Base-by-base conservation (phyloP, 2,113 vertebrate genomes). In the Brienomyrus brachyistius region DNA sequence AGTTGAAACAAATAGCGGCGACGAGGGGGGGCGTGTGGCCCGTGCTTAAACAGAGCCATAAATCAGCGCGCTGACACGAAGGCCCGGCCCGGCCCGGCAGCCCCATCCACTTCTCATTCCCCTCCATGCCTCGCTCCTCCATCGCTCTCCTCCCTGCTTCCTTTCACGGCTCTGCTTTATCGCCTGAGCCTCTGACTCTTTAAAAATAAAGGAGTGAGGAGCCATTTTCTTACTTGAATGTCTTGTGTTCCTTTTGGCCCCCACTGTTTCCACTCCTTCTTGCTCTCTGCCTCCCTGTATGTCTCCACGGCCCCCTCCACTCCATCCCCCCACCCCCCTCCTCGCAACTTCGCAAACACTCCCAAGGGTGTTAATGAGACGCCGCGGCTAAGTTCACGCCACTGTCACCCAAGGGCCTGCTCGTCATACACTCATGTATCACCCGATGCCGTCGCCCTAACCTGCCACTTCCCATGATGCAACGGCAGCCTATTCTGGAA, bases 1-100 rank as follows among this genome's bases (percentile, higher is more conserved):
- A 94, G 93, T 90, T 95, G 95, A 96, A 96, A 97, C 95, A 97
- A 97, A 97, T 95, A 95, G 95, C 95, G 92, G 94, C 94, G 91
- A 94, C 93, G 92, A 92, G 94, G 50, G 70, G 31, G 94, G 95
- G 96, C 94, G 94, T 94, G 94, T 91, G 96, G 96, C 96, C 96
- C 97, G 96, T 95, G 92, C 95, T 96, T 97, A 96, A 97, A 96
- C 96, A 96, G 95, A 96, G 92, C 94, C 93, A 97, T 97, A 97
- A 97, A 97, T 98, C 97, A 97, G 88, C 35, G 91, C 85, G 45
- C 91, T 95, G 94, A 94, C 93, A 91, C 13, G 17, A 15, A 19
- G 17, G 40, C 15, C 82, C 8, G 31, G 88, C 35, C n/a, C n/a
- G 43, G 77, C 10, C 23, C 23, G 23, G 13, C 80, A 89, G 43